A percentile compares a stretch with the other conserved stretches of the same genome.
Evolutionary conservation across 1,140 invertebrate species (phyloP).

Genomic region (Gryllus bimaculatus): DNA sequence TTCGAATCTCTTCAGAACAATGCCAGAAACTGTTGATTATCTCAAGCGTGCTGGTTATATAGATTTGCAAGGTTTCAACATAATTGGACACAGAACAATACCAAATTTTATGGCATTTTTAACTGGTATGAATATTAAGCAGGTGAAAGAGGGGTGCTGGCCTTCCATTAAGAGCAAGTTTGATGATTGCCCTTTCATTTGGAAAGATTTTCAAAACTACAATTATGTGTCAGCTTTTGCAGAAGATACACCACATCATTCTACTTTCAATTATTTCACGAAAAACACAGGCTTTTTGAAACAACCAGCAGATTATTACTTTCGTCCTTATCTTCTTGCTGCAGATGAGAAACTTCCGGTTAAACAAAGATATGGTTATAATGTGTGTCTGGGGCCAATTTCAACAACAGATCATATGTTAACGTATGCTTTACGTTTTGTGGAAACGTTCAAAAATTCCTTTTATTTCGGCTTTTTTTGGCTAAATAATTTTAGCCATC

Average conservation of each 20-base stretch:
- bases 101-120: slow-evolving; percentile 71
- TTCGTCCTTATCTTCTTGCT: slow-evolving; percentile 54
- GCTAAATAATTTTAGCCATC: slow-evolving; percentile 25
- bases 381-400: slow-evolving; percentile 26
- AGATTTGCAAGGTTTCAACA: slow-evolving; percentile 50
- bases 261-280: slow-evolving; percentile 68
- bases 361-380: slow-evolving; percentile 24
- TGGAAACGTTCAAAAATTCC: slow-evolving; percentile 38
- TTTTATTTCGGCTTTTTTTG: slow-evolving; percentile 37
- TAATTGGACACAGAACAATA: slow-evolving; percentile 69
- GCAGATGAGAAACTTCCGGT: slow-evolving; percentile 11
- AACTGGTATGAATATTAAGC: slow-evolving; percentile 39
- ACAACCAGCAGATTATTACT: slow-evolving; percentile 73
- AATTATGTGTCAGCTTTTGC: slow-evolving; percentile 69
- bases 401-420: slow-evolving; percentile 26
- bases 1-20: slow-evolving; percentile 60
- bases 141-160: slow-evolving; percentile 23
- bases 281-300: slow-evolving; percentile 63
- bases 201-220: slow-evolving; percentile 59
- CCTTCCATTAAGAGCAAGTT: slow-evolving; percentile 17
- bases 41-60: slow-evolving; percentile 49
- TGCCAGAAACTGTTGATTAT: slow-evolving; percentile 61
- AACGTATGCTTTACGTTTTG: slow-evolving; percentile 41
- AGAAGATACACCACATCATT: slow-evolving; percentile 65
- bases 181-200: slow-evolving; percentile 61